Evolutionary conservation across 2,113 vertebrate species (phyloP).

Genomic region (Empidonax traillii): DNA sequence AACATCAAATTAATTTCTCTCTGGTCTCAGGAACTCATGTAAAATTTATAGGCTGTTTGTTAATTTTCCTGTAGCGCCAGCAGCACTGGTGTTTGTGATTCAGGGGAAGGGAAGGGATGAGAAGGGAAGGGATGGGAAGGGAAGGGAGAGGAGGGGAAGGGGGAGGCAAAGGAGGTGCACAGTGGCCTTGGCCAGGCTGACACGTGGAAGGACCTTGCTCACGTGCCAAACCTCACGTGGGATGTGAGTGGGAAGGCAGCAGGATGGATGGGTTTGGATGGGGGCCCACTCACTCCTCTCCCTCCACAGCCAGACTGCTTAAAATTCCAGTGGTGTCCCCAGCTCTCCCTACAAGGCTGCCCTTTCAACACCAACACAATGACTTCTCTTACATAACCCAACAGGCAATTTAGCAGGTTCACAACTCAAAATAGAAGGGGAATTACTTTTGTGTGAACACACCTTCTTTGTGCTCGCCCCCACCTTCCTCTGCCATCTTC

Average conservation of each 20-base stretch:
- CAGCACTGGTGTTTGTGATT: slow-evolving; percentile 2
- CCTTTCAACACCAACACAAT: slow-evolving; percentile 61
- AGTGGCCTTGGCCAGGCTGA: slow-evolving; percentile 1
- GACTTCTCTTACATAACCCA: slow-evolving; percentile 65
- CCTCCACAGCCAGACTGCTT: slow-evolving; percentile 6
- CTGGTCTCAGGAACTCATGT: slow-evolving; percentile 70
- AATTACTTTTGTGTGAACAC: background rate
- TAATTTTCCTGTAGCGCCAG: slow-evolving; percentile 70
- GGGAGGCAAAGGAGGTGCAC: background rate
- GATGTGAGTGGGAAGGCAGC: slow-evolving; percentile 42
- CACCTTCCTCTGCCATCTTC: background rate
- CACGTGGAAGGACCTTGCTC: slow-evolving; percentile 31
- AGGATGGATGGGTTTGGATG: slow-evolving; percentile 63
- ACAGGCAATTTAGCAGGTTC: slow-evolving; percentile 41
- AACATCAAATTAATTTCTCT: slow-evolving; percentile 79
- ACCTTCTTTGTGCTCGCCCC: background rate
- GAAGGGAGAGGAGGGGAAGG: background rate
- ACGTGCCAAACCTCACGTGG: background rate
- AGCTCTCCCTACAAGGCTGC: slow-evolving; percentile 36
- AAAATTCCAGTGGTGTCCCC: slow-evolving; percentile 44
- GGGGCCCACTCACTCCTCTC: background rate
- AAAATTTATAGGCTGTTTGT: slow-evolving; percentile 78
- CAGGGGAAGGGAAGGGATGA: background rate
- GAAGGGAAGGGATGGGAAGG: background rate
- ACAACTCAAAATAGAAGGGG: background rate